These are phyloP conservation scores for Petroica traversi DNA, from an alignment of 2,113 vertebrate species.

Conservation along the genomic window DNA sequence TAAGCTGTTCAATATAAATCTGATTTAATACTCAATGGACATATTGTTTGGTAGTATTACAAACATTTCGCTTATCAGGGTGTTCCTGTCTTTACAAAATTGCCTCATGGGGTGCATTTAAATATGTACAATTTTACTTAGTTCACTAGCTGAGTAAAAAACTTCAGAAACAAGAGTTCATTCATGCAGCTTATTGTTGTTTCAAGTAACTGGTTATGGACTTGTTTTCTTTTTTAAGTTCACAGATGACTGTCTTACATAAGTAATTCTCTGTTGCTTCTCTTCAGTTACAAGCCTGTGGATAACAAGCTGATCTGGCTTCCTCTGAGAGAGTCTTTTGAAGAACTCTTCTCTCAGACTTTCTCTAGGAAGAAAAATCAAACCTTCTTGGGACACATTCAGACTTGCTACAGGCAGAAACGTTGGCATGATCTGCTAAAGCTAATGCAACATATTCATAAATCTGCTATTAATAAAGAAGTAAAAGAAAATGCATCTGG, in stretches of 20 bases:
- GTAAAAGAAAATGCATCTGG: slow-evolving; percentile 81
- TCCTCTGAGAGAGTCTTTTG: slow-evolving; percentile 91
- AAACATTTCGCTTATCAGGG: neutral
- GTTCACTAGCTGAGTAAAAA: neutral
- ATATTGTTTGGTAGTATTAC: neutral
- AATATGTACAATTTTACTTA: neutral
- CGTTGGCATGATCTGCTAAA: slow-evolving; percentile 93
- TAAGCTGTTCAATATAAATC: neutral
- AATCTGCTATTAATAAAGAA: slow-evolving; percentile 86
- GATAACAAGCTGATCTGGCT: slow-evolving; percentile 91
- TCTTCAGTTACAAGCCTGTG: slow-evolving; percentile 91
- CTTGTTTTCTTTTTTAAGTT: neutral
- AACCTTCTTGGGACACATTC: slow-evolving; percentile 93
- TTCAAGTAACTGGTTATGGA: neutral
- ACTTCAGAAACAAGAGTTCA: neutral
- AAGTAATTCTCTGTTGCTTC: neutral
- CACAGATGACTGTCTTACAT: neutral
- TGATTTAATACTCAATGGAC: neutral
- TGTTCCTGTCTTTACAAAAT: neutral
- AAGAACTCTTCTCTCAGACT: slow-evolving; percentile 92
- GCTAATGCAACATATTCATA: slow-evolving; percentile 95
- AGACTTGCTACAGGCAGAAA: slow-evolving; percentile 93
- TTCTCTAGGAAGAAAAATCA: slow-evolving; percentile 96
- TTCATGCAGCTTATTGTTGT: neutral
- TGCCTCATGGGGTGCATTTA: rapidly evolving